phyloP scores from a whole-genome alignment of 2,888 invertebrate genomes.

The Patella depressa region DNA sequence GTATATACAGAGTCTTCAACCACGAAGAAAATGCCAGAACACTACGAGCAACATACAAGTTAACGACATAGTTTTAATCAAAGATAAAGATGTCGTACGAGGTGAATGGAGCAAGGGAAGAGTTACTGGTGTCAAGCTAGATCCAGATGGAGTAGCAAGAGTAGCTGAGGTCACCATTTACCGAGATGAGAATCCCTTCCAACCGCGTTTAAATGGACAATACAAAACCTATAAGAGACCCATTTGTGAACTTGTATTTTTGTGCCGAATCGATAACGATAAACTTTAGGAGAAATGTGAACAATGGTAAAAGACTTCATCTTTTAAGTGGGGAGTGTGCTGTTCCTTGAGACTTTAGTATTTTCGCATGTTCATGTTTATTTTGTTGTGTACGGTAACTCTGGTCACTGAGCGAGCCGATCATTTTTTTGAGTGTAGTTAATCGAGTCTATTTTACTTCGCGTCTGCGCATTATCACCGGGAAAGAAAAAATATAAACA shows the following conservation, averaged over 20 bases:
- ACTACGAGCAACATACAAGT: too few species aligned
- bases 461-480: too few species aligned
- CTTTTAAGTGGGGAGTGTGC: conserved; percentile 11
- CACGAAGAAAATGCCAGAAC: background rate
- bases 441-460: too few species aligned
- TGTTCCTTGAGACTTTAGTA: background rate
- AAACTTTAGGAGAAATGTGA: background rate
- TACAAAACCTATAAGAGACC: background rate
- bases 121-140: background rate
- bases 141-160: background rate
- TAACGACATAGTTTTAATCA: too few species aligned
- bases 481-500: too few species aligned
- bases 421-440: too few species aligned
- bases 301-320: background rate
- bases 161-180: background rate
- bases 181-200: background rate
- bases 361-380: too few species aligned
- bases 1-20: background rate
- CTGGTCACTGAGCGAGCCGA: too few species aligned
- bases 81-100: too few species aligned
- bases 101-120: background rate
- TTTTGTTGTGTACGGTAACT: too few species aligned
- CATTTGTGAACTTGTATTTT: background rate
- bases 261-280: background rate
- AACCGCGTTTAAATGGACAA: background rate